These are phyloP conservation scores for Isurus oxyrinchus DNA, from an alignment of 2,113 vertebrate species.

Conservation along the genomic window DNA sequence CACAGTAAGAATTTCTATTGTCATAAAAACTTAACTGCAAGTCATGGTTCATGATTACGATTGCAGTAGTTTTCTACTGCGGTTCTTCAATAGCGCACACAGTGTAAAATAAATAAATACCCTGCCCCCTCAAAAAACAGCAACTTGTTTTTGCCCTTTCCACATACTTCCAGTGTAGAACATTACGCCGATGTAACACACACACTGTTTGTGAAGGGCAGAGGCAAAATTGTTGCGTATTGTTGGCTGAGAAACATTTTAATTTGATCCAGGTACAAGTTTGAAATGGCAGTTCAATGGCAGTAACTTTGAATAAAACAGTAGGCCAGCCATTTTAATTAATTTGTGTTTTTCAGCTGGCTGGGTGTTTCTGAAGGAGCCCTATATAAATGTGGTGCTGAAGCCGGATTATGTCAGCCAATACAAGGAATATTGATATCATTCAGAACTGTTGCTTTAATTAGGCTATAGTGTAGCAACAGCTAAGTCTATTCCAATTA, in stretches of 20 bases:
- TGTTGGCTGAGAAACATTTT: not conserved
- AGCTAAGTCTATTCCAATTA: conserved; percentile 17
- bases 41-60: not conserved
- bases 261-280: not conserved
- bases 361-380: not conserved
- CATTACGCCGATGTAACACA: too few species aligned
- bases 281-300: not conserved
- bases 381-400: not conserved
- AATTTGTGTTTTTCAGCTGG: not conserved
- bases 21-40: not conserved
- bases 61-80: not conserved
- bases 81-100: not conserved
- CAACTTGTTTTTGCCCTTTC: not conserved
- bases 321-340: not conserved
- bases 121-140: not conserved
- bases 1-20: not conserved
- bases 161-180: not conserved
- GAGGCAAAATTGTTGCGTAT: not conserved
- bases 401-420: conserved; percentile 3
- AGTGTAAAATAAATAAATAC: not conserved
- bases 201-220: not conserved
- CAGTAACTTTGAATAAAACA: not conserved
- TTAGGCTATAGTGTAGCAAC: not conserved
- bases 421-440: conserved; percentile 3
- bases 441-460: not conserved